Conservation (phyloP, 2,113 vertebrate genomes). For the Calcarius ornatus region DNA sequence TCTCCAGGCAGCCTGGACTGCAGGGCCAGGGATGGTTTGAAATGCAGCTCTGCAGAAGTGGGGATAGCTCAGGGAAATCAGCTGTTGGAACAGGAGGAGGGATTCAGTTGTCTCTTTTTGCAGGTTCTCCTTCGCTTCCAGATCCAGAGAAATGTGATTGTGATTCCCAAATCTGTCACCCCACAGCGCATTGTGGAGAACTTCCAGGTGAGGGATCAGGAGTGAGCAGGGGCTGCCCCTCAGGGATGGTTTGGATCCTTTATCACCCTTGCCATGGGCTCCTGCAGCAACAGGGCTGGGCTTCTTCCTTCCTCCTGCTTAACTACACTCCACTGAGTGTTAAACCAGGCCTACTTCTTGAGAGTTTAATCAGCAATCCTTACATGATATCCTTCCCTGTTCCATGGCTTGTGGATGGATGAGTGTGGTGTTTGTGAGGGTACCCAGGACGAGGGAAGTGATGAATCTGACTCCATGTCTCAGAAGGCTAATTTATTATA, state of each 20-base stretch:
- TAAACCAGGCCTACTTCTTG: background rate
- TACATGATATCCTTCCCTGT: background rate
- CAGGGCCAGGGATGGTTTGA: background rate
- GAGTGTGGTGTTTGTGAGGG: too few species aligned
- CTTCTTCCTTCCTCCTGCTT: background rate
- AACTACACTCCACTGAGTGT: background rate
- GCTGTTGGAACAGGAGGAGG: background rate
- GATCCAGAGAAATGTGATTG: slow-evolving; percentile 85
- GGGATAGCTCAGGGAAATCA: background rate
- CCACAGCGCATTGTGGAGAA: slow-evolving; percentile 87
- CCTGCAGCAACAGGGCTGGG: background rate
- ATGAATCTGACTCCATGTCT: too few species aligned
- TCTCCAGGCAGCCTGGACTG: too few species aligned
- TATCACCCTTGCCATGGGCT: background rate
- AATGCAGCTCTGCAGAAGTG: background rate
- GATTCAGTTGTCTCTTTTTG: background rate
- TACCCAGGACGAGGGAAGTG: too few species aligned
- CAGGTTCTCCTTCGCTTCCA: slow-evolving; percentile 91
- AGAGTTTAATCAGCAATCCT: background rate
- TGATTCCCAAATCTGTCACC: slow-evolving; percentile 89
- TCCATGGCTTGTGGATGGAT: background rate
- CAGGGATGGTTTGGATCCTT: background rate
- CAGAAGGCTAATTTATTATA: too few species aligned
- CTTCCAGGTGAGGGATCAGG: slow-evolving; percentile 73
- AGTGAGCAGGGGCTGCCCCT: background rate